These are phyloP conservation scores for Trogon surrucura DNA, from an alignment of 2,113 vertebrate species.

Conservation along the genomic window DNA sequence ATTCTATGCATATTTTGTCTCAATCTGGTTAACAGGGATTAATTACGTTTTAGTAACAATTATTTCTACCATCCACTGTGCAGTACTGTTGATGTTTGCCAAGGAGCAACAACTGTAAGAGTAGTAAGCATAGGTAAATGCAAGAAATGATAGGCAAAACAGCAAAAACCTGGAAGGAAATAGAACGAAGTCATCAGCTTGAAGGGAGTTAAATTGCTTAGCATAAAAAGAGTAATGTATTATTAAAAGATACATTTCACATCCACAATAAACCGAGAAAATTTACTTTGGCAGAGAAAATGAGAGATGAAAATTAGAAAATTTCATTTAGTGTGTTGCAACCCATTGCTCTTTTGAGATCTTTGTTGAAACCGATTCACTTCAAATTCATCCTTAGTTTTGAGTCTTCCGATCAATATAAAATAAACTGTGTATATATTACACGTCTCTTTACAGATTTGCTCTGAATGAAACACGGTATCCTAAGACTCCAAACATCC, in stretches of 20 bases:
- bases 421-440: fast-evolving
- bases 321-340: not conserved
- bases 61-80: not conserved
- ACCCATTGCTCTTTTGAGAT: not conserved
- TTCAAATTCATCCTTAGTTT: not conserved
- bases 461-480: not conserved
- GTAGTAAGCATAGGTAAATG: not conserved
- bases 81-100: not conserved
- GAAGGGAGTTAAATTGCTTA: not conserved
- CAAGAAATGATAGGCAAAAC: not conserved
- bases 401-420: not conserved
- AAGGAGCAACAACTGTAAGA: not conserved
- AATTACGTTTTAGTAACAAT: not conserved
- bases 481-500: not conserved
- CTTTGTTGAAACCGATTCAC: not conserved
- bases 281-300: not conserved
- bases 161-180: not conserved
- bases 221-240: not conserved
- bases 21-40: not conserved
- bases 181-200: not conserved
- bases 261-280: not conserved
- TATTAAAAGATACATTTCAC: not conserved
- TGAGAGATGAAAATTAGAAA: not conserved
- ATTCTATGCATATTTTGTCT: not conserved
- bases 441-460: not conserved